Evolutionary conservation across 2,797 vertebrate genomes (phyloP), one percentile per base, ranked within the genome.

Genomic region (Oophaga sylvatica): DNA sequence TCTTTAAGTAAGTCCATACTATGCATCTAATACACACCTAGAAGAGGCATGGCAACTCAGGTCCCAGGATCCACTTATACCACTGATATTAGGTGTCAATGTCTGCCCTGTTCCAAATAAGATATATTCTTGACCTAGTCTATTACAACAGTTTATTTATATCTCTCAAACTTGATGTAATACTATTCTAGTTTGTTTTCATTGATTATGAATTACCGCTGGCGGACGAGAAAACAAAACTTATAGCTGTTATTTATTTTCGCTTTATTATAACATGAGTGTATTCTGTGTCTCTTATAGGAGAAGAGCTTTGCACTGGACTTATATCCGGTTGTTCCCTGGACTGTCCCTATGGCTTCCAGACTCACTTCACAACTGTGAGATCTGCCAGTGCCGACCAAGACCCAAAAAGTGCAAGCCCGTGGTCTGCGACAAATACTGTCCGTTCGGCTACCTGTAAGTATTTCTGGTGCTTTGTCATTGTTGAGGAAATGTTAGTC

Each of bases 361-460:
- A 96, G 88, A 96, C 93, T 0, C 96, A 97, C 0, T 60, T 91
- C 95, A 96, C 86, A 94, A 94, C 92, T 97, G 97, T 90, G 95
- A 96, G 88, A 93, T 95, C 90, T 97, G 97, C 90, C 96, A 95
- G 91, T 97, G 97, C 91, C 95, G 96, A 53, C 94, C 95, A 0
- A 93, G 96, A 22, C 96, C 96, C 80, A 96, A 94, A 94, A 97
- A 96, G 90, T 97, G 97, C 95, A 96, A 95, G 90, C 94, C 95
- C 41, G 84, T 96, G 80, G 92, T 92, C 89, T 97, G 97, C 86
- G 95, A 95, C 92, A 97, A 96, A 92, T 92, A 95, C 90, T 97
- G 97, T 92, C 96, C 97, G 0, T 95, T 96, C 70, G 97, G 97
- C 93, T 96, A 95, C 91, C 93, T 96, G 97, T 97, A 95, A 91